phyloP scores from a whole-genome alignment of 2,888 invertebrate genomes.

The Ligdia adustata region DNA sequence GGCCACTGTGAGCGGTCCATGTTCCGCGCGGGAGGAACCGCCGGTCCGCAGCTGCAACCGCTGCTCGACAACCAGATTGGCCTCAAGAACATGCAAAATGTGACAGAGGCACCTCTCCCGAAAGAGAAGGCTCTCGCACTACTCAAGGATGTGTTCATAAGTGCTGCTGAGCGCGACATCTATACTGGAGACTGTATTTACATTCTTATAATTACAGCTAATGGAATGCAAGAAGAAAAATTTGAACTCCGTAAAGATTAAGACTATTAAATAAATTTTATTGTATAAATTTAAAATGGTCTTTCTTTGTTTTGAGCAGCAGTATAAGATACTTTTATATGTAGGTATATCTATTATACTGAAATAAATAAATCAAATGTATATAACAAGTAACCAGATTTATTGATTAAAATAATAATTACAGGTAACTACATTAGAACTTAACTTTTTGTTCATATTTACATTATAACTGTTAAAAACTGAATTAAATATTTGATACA shows the following conservation, averaged over 20 bases:
- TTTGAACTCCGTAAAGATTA: conserved; percentile 96
- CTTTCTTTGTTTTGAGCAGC: no score
- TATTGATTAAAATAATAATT: conserved; percentile 65
- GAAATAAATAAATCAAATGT: conserved; percentile 39
- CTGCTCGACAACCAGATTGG: conserved; percentile 98
- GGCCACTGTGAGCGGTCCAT: conserved; percentile 95
- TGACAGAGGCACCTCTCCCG: conserved; percentile 85
- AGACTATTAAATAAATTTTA: conserved; percentile 37
- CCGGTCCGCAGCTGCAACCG: conserved; percentile 95
- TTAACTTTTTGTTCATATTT: conserved; percentile 73
- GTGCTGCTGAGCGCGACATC: conserved; percentile 99
- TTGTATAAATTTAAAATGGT: no score
- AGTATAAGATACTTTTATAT: no score
- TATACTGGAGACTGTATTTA: conserved; percentile 96
- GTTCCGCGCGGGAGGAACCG: conserved; percentile 96
- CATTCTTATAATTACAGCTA: conserved; percentile 94
- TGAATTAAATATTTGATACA: conserved; percentile 53
- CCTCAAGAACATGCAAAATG: conserved; percentile 92
- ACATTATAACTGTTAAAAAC: conserved; percentile 57
- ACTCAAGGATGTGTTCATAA: conserved; percentile 97
- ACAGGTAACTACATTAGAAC: conserved; percentile 66
- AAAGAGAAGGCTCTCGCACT: conserved; percentile 93
- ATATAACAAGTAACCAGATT: conserved; percentile 70
- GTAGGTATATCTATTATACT: neutral
- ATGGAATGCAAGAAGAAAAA: conserved; percentile 90